Conservation (phyloP, 1,140 invertebrate species). For the Portunus trituberculatus region DNA sequence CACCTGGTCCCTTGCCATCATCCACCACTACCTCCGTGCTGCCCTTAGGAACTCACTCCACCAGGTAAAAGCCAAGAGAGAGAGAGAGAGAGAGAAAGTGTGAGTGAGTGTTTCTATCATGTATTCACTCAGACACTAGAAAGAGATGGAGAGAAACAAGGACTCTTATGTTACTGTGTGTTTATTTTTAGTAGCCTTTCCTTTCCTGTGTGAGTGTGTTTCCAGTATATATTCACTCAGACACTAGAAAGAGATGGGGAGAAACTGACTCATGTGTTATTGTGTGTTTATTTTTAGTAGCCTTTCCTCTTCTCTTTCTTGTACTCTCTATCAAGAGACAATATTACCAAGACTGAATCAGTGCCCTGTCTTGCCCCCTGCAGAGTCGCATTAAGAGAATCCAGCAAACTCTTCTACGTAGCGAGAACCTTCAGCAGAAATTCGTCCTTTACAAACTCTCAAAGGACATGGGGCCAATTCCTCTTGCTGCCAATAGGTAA, state of each 20-base stretch:
- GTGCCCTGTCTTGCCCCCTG: neutral
- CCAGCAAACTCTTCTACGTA: conserved; percentile 81
- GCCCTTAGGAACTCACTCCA: conserved; percentile 81
- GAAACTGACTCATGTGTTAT: too few relatives aligned
- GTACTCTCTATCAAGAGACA: too few relatives aligned
- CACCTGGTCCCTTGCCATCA: conserved; percentile 81
- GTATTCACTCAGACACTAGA: neutral
- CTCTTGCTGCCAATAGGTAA: conserved; percentile 81
- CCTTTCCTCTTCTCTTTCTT: too few relatives aligned
- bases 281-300: too few relatives aligned
- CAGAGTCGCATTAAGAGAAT: conserved; percentile 80
- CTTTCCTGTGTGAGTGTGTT: too few relatives aligned
- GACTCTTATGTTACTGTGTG: too few relatives aligned
- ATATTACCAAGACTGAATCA: too few relatives aligned
- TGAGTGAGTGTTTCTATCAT: too few relatives aligned
- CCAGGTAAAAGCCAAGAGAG: conserved; percentile 59
- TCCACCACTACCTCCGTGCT: conserved; percentile 81
- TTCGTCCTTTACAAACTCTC: conserved; percentile 80
- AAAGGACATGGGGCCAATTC: conserved; percentile 78
- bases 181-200: too few relatives aligned
- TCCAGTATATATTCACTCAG: too few relatives aligned
- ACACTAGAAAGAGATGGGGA: neutral
- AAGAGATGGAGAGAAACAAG: neutral
- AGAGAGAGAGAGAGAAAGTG: too few relatives aligned
- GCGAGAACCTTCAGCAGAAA: conserved; percentile 81